Base-by-base conservation (phyloP, 2,888 invertebrate species). In the Caenorhabditis imperialis region DNA sequence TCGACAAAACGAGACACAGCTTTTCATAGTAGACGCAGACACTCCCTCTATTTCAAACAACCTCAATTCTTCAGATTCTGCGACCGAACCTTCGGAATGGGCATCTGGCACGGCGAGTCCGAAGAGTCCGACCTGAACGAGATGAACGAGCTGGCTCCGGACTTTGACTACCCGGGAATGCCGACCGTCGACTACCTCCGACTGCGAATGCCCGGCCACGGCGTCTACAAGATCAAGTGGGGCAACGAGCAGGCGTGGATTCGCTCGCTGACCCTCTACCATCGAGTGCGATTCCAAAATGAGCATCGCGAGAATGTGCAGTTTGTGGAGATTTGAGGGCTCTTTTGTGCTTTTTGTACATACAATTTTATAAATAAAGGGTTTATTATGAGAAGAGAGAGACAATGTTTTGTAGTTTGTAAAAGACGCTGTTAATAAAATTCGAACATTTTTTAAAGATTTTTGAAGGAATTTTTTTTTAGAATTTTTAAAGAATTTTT, bases 201-300 rank as follows among this genome's bases (percentile, higher is more conserved):
- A 16, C 54, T 81, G n/a, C 58, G 62, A 30, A 67, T 72, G 25
- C 80, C 78, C 3, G 79, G 81, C 16, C 23, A 78, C 3, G 84
- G 84, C 16, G 75, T 76, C 12, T 81, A 78, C 50, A 76, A 79
- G 45, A 55, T 83, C 48, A 80, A 82, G 61, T 78, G 80, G 57
- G 80, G 82, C 40, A 84, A 84, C 47, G 82, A 84, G 44, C 67
- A 77, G 60, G 82, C 83, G 0, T 83, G 83, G 83, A 79, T 83
- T 38, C 78, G 83, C 14, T 81, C 79, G 3, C 54, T 82, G 33
- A 75, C 73, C 8, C 73, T 83, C 12, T 77, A 74, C 38, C 81
- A 82, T 58, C 60, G 82, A 50, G 71, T 83, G 14, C 65, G 79
- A 40, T 83, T 83, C 55, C 79, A 79, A 38, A 70, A 78, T 40